These are phyloP conservation scores for Sarcophaga carnaria DNA, from an alignment of 2,888 invertebrate genomes.

Conservation along the genomic window DNA sequence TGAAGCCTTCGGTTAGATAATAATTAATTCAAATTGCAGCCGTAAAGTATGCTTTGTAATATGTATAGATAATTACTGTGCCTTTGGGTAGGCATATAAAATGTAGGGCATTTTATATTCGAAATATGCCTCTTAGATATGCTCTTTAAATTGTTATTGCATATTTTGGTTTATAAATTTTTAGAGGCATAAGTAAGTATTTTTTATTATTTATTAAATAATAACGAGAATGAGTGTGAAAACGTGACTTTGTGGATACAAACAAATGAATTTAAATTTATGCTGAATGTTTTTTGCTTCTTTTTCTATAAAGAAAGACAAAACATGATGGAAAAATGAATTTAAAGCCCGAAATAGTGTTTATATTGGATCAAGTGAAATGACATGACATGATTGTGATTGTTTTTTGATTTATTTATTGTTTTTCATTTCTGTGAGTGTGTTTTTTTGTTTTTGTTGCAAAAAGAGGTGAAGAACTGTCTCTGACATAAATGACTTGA, in stretches of 20 bases:
- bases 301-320: slow-evolving; percentile 10
- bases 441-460: slow-evolving; percentile 31
- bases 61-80: too few species aligned
- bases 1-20: too few species aligned
- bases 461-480: slow-evolving; percentile 21
- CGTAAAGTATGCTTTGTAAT: too few species aligned
- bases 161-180: not conserved
- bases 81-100: too few species aligned
- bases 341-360: not conserved
- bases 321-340: not conserved
- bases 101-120: too few species aligned
- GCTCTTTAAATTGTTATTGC: slow-evolving; percentile 3
- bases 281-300: not conserved
- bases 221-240: slow-evolving; percentile 48
- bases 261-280: not conserved
- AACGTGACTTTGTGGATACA: slow-evolving; percentile 51
- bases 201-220: slow-evolving; percentile 5
- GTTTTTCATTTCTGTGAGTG: slow-evolving; percentile 19
- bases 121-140: not conserved
- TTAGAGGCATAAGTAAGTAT: not conserved
- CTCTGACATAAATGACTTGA: not conserved
- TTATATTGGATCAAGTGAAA: slow-evolving; percentile 47
- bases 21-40: too few species aligned
- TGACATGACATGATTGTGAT: slow-evolving; percentile 42
- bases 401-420: slow-evolving; percentile 34